Base-by-base conservation (phyloP, 2,888 invertebrate genomes). In the Dasysyrphus albostriatus region DNA sequence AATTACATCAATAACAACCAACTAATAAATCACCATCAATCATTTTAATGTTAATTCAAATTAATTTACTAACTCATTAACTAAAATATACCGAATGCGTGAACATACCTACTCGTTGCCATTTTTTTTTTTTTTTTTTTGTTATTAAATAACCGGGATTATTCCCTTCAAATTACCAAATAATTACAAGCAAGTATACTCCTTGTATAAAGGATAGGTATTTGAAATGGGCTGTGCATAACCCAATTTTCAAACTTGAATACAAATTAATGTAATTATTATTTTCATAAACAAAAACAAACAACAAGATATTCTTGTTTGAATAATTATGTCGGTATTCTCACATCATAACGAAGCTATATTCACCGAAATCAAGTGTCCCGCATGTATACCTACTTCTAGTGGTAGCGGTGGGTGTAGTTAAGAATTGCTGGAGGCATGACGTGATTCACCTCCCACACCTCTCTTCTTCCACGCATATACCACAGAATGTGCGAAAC, bases 201-300 rank as follows among this genome's bases (percentile, higher is more conserved):
- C n/a, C n/a, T n/a, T 5, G 3, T 51, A 51, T 14, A 5, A 24
- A 51, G 12, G 5, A 29, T 5, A 51, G 14, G 12, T 10, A 12
- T 51, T 51, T 5, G 12, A 24, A 24, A 24, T 51, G 10, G 3
- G 19, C 19, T 19, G 19, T 6, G 12, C 12, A 29, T 34, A 34
- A 19, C 47, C 47, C 16, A 47, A 65, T 34, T 47, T 34, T 34
- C 16, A 42, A 65, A 59, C 19, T 47, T 16, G 32, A 47, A 47
- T 47, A 47, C 47, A 34, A 65, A 65, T 47, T 65, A 49, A 34
- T 65, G 16, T 65, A 47, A 65, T 63, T 63, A 65, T 65, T 65
- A 65, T 65, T 63, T 47, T 63, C 29, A 63, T 44, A 44, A 44
- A 39, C 59, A 39, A 59, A 39, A 39, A 44, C 44, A 47, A 65